Evolutionary conservation across 2,113 vertebrate species (phyloP).

Genomic region (Azemiops feae): DNA sequence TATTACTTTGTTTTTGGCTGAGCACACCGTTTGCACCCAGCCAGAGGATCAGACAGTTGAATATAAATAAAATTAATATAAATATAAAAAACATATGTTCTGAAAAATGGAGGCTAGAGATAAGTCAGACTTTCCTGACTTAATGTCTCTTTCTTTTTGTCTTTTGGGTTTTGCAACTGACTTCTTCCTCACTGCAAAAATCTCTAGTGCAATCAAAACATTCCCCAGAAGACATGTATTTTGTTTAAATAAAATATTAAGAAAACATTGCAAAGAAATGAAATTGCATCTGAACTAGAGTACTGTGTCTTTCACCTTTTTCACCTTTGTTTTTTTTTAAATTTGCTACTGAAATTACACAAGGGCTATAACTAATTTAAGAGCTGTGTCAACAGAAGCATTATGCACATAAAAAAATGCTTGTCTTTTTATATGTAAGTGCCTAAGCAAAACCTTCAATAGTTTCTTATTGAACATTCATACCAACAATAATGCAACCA

Average conservation of each 20-base stretch:
- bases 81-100: neutral
- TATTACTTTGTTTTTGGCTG: neutral
- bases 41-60: neutral
- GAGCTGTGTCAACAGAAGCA: neutral
- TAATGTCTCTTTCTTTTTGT: neutral
- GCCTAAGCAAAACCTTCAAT: neutral
- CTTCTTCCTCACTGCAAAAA: neutral
- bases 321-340: neutral
- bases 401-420: neutral
- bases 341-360: neutral
- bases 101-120: too few species aligned
- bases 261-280: neutral
- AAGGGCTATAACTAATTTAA: neutral
- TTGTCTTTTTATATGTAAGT: neutral
- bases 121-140: neutral
- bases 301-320: neutral
- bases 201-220: neutral
- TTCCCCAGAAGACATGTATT: neutral
- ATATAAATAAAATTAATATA: too few species aligned
- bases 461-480: neutral
- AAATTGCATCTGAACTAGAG: neutral
- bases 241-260: neutral
- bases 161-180: neutral
- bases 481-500: neutral
- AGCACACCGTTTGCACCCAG: neutral